Conservation (phyloP, 1,140 invertebrate genomes). For the Bombus consobrinus region DNA sequence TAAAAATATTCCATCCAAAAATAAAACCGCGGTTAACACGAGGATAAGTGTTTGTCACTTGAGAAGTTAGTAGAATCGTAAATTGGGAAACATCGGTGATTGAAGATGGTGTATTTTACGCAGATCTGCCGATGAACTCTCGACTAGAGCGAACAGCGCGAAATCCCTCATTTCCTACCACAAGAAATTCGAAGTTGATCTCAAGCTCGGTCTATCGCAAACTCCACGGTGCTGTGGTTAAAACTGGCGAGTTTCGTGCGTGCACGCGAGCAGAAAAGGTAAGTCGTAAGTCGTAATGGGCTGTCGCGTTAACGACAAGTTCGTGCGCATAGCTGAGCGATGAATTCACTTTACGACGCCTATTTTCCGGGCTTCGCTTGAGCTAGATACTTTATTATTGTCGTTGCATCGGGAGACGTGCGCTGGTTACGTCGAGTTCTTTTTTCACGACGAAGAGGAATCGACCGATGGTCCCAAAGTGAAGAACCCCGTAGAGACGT, state of each 20-base stretch:
- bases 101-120: not conserved
- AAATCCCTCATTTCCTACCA: not conserved
- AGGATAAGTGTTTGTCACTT: not conserved
- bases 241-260: slow-evolving; percentile 16
- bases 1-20: too few relatives aligned
- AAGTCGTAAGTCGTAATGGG: slow-evolving; percentile 25
- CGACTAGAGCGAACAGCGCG: too few relatives aligned
- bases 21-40: not conserved
- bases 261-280: slow-evolving; percentile 32
- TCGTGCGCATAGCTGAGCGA: slow-evolving; percentile 39
- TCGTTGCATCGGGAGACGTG: slow-evolving; percentile 52
- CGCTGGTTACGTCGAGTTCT: slow-evolving; percentile 31
- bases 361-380: slow-evolving; percentile 61
- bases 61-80: not conserved
- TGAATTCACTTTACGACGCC: slow-evolving; percentile 70
- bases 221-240: not conserved
- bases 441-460: slow-evolving; percentile 37
- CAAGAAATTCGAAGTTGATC: not conserved
- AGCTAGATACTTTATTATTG: slow-evolving; percentile 69
- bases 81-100: not conserved
- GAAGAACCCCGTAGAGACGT: slow-evolving; percentile 14
- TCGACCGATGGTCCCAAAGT: slow-evolving; percentile 15
- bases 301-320: slow-evolving; percentile 54
- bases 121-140: too few relatives aligned
- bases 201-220: not conserved